Evolutionary conservation across 2,888 invertebrate genomes (phyloP).

Genomic region (Drosophila setosimentum): DNA sequence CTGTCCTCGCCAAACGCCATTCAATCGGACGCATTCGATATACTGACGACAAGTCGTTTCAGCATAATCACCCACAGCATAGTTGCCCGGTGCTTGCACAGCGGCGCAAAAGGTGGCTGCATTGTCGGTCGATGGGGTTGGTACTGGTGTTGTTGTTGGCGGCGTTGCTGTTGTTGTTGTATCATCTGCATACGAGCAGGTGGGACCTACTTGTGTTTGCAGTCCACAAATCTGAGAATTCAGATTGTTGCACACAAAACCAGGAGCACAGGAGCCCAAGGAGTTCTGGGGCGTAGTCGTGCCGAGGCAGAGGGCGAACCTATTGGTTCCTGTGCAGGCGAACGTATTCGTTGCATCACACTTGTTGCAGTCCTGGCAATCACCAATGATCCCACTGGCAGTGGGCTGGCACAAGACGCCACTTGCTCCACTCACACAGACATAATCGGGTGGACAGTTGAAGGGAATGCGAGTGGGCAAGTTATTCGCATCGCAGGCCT

Average conservation of each 20-base stretch:
- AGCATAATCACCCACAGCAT: constrained; percentile 60
- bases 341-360: constrained; percentile 69
- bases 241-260: constrained; percentile 71
- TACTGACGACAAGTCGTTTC: constrained; percentile 76
- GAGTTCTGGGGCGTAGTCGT: constrained; percentile 50
- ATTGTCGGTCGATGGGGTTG: constrained; percentile 41
- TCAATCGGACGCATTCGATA: constrained; percentile 59
- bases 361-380: constrained; percentile 73
- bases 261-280: constrained; percentile 60
- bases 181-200: constrained; percentile 63
- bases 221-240: constrained; percentile 58
- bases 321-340: constrained; percentile 73
- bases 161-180: constrained; percentile 1
- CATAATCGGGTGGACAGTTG: constrained; percentile 63
- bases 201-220: constrained; percentile 47
- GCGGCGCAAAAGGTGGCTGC: constrained; percentile 58
- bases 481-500: constrained; percentile 63
- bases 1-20: constrained; percentile 66
- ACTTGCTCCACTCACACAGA: constrained; percentile 58
- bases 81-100: constrained; percentile 47
- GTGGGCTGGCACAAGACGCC: constrained; percentile 66
- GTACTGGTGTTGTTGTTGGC: constrained; percentile 12
- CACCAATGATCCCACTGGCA: constrained; percentile 24
- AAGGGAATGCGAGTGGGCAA: constrained; percentile 50
- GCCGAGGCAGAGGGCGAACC: constrained; percentile 77